These are phyloP conservation scores for Tetramorium parvispinum DNA, from an alignment of 1,140 invertebrate species.

Conservation along the genomic window DNA sequence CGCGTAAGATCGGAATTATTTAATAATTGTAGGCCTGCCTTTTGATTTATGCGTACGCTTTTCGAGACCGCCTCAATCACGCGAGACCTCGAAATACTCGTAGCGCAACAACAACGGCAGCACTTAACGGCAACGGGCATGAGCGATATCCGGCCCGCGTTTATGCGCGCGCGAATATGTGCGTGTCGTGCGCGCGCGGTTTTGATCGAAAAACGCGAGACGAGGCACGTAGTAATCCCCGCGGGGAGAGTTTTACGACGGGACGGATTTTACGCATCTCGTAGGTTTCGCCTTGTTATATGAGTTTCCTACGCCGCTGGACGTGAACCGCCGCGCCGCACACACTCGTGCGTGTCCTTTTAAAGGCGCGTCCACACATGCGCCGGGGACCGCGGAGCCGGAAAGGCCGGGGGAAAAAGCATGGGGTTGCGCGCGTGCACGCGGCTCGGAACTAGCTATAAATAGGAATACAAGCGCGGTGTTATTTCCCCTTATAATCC, in stretches of 20 bases:
- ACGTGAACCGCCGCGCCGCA: not conserved
- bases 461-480: slow-evolving; percentile 55
- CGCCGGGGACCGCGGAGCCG: not conserved
- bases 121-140: not conserved
- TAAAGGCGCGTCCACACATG: slow-evolving; percentile 44
- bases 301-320: slow-evolving; percentile 34
- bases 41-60: slow-evolving; percentile 37
- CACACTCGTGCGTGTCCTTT: slow-evolving; percentile 14
- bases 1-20: slow-evolving; percentile 32
- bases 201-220: slow-evolving; percentile 12
- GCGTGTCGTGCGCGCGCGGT: not conserved
- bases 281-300: not conserved
- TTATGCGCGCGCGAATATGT: not conserved
- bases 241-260: slow-evolving; percentile 20
- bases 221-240: not conserved
- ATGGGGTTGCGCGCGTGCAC: not conserved
- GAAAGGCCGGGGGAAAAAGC: not conserved
- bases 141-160: not conserved
- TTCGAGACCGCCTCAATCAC: slow-evolving; percentile 45
- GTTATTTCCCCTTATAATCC: slow-evolving; percentile 68
- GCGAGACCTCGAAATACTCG: slow-evolving; percentile 23
- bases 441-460: slow-evolving; percentile 49
- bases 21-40: slow-evolving; percentile 38
- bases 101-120: not conserved
- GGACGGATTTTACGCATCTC: slow-evolving; percentile 31